Evolutionary conservation across 2,113 vertebrate species (phyloP).

Genomic region (Andinoacara biseriatus): DNA sequence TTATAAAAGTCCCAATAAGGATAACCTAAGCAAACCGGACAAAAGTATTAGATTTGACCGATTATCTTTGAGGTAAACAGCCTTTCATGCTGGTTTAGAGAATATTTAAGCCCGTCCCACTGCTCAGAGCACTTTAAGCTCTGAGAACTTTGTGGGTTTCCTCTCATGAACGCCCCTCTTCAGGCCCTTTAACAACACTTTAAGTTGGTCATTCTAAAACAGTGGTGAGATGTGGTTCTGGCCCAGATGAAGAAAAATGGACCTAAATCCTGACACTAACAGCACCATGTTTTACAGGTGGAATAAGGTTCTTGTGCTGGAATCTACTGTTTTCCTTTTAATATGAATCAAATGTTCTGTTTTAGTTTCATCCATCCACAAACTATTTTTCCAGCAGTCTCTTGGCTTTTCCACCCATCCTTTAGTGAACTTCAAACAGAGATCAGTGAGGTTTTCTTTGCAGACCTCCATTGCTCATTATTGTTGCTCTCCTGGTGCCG

Average conservation of each 20-base stretch:
- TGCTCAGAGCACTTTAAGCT: neutral
- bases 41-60: neutral
- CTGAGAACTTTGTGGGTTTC: neutral
- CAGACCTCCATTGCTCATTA: neutral
- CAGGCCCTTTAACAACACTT: neutral
- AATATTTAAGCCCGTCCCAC: neutral
- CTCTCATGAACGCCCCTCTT: neutral
- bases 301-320: neutral
- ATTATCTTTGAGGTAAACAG: neutral
- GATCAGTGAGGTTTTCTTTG: neutral
- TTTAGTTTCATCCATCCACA: neutral
- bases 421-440: neutral
- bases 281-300: neutral
- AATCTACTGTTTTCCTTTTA: neutral
- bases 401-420: neutral
- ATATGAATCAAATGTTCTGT: neutral
- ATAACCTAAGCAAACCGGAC: neutral
- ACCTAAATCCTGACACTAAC: neutral
- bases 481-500: neutral
- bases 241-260: neutral
- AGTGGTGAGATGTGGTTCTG: neutral
- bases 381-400: neutral
- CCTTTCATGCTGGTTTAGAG: rapidly evolving
- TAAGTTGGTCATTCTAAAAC: neutral
- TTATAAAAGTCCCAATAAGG: neutral